Evolutionary conservation across 2,888 invertebrate genomes (phyloP), one percentile per base, ranked within the genome.

Genomic region (Limnephilus auricula): DNA sequence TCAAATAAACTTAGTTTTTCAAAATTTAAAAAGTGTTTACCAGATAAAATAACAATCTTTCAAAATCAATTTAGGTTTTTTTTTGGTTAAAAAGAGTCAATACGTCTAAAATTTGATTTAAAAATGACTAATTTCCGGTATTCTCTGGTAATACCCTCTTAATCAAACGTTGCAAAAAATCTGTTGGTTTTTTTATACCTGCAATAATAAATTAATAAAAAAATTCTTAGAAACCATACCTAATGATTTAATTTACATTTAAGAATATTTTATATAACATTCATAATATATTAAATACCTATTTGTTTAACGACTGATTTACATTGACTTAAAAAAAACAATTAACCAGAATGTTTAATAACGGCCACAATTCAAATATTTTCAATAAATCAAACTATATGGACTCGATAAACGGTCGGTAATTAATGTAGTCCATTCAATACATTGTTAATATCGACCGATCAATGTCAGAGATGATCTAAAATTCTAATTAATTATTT

Each of bases 401-500:
- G 15, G 30, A 37, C 40, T 85, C 40, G n/a, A 85, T 40, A 85
- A 85, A 86, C 45, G 31, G 31, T 50, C 50, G 18, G 15, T 86
- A 50, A 86, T 65, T 50, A 86, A 86, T 86, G 86, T 32, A 50
- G 31, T 32, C 65, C 30, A 86, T 86, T 86, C 50, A 86, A 86
- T 50, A 86, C 32, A 86, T 86, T 86, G 86, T 86, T 86, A 86
- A 86, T 65, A 65, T 65, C 86, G 86, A 86, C 86, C 86, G 32
- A 86, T 86, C 86, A 86, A 50, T n/a, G 86, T 86, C 86, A 50
- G 86, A 86, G 86, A 65, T 31, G 50, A 86, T 86, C 65, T 86
- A 86, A 86, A 86, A 86, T 86, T 18, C 45, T 86, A 86, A 86
- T 86, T 86, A 86, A 86, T 86, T 86, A 86, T 50, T 86, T 30